Conservation (phyloP, 2,113 vertebrate genomes). For the Alexandromys fortis region DNA sequence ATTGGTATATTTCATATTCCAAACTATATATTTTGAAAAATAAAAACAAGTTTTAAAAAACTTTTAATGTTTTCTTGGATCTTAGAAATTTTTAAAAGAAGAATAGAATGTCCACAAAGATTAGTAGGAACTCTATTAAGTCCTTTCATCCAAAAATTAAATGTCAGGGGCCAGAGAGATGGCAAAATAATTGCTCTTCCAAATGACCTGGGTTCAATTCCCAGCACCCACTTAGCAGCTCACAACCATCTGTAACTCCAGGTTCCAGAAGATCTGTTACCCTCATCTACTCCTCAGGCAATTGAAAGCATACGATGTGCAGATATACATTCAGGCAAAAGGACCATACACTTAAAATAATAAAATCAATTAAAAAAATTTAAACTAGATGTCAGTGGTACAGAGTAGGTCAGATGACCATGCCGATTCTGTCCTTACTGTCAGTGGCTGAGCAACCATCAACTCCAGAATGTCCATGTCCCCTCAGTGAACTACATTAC, state of each 20-base stretch:
- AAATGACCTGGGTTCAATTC: not conserved
- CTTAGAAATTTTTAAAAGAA: not conserved
- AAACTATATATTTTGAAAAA: constrained; percentile 51
- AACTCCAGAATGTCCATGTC: not conserved
- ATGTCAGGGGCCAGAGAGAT: not conserved
- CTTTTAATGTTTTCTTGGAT: not conserved
- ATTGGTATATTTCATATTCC: constrained; percentile 38
- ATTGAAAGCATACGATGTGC: not conserved
- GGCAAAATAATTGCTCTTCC: not conserved
- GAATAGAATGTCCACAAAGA: not conserved
- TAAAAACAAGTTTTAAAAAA: not conserved
- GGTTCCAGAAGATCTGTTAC: not conserved
- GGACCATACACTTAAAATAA: not conserved
- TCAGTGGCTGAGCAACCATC: not conserved
- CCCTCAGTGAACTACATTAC: not conserved
- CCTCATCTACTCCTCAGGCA: not conserved
- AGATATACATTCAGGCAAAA: not conserved
- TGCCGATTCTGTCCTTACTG: not conserved
- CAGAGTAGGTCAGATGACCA: not conserved
- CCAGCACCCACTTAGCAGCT: not conserved
- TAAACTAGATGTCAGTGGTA: not conserved
- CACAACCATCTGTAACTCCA: not conserved
- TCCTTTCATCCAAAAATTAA: not conserved
- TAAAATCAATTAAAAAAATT: not conserved
- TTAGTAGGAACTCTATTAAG: not conserved